Conservation (phyloP, 2,113 vertebrate species). For the Phaethon lepturus region DNA sequence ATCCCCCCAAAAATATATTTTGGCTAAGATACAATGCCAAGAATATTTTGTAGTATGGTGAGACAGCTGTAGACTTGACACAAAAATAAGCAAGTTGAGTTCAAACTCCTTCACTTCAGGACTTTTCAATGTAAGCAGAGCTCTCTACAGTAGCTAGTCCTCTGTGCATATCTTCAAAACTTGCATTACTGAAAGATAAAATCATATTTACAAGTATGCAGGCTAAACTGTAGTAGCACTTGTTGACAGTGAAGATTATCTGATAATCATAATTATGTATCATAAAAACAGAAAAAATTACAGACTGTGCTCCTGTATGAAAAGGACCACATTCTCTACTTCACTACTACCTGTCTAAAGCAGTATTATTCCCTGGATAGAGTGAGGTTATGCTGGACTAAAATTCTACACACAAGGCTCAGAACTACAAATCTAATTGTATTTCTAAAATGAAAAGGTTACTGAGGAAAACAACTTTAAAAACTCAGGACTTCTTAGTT, state of each 20-base stretch:
- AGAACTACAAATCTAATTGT: background rate
- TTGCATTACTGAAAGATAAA: background rate
- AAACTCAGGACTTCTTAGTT: background rate
- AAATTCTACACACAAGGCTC: background rate
- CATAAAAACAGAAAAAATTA: background rate
- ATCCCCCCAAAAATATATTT: background rate
- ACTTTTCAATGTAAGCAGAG: background rate
- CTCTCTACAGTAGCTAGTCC: background rate
- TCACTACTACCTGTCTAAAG: background rate
- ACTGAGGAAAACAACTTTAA: constrained; percentile 20
- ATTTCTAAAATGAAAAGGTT: constrained; percentile 20
- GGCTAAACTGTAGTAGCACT: background rate
- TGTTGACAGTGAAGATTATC: background rate
- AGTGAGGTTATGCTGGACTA: background rate
- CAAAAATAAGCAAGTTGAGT: background rate
- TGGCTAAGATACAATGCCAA: background rate
- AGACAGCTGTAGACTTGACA: background rate
- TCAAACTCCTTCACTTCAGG: background rate
- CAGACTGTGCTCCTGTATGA: background rate
- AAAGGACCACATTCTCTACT: background rate
- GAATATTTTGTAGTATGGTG: background rate
- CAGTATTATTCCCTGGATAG: background rate
- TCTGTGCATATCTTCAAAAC: background rate
- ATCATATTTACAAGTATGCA: background rate
- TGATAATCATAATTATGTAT: constrained; percentile 10